phyloP scores from a whole-genome alignment of 2,888 invertebrate species.

The Apamea epomidion region DNA sequence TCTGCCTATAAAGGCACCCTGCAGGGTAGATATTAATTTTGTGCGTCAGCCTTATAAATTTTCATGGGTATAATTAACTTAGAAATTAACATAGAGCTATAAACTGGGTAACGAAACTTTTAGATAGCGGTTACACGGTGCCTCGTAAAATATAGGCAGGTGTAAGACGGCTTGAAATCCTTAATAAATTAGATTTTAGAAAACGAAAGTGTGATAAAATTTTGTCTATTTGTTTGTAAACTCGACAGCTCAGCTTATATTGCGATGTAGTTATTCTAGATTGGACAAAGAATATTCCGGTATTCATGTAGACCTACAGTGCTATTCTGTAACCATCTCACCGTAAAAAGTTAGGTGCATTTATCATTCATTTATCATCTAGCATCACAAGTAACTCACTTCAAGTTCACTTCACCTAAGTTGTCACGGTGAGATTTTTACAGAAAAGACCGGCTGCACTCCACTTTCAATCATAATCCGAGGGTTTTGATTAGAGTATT shows the following conservation, averaged over 20 bases:
- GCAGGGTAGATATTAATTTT: constrained; percentile 84
- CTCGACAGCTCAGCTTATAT: background rate
- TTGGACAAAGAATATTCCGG: too few species aligned
- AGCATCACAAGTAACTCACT: too few species aligned
- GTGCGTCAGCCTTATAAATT: constrained; percentile 87
- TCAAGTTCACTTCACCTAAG: too few species aligned
- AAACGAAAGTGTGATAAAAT: background rate
- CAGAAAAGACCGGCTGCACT: too few species aligned
- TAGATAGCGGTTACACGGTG: constrained; percentile 86
- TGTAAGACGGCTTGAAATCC: constrained; percentile 68
- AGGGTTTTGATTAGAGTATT: background rate
- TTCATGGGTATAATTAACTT: constrained; percentile 90
- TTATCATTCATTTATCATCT: too few species aligned
- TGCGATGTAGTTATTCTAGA: background rate
- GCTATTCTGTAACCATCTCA: too few species aligned
- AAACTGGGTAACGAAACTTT: constrained; percentile 89
- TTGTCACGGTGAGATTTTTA: too few species aligned
- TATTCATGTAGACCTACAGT: background rate
- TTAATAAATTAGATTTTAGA: constrained; percentile 28
- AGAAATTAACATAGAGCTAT: constrained; percentile 90
- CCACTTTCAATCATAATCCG: too few species aligned
- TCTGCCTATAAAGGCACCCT: constrained; percentile 84
- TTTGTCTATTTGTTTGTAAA: background rate
- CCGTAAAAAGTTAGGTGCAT: too few species aligned
- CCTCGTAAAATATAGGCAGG: constrained; percentile 85